Conservation (phyloP, 1,140 invertebrate genomes). For the Oryzaephilus surinamensis region DNA sequence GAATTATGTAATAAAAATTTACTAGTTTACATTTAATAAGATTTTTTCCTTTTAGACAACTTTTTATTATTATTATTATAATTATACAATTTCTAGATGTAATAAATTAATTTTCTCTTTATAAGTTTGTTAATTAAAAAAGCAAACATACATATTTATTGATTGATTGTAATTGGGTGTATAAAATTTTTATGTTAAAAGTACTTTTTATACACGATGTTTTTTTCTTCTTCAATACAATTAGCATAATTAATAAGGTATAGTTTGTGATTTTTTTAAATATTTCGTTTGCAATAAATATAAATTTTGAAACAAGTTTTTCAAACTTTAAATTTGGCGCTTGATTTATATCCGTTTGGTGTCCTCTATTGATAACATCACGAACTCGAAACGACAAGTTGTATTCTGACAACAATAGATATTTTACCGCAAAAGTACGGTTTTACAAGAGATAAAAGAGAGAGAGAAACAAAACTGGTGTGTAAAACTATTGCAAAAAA, state of each 20-base stretch:
- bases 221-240: constrained; percentile 5
- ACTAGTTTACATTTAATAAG: not conserved
- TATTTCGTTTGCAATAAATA: no score
- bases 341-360: constrained; percentile 1
- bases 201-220: constrained; percentile 4
- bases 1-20: constrained; percentile 68
- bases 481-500: no score
- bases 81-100: not conserved
- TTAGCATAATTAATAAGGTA: constrained; percentile 6
- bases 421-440: constrained; percentile 28
- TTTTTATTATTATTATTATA: constrained; percentile 2
- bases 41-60: constrained; percentile 1
- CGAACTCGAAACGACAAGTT: constrained; percentile 1
- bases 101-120: constrained; percentile 6
- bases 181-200: constrained; percentile 4
- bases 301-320: not conserved
- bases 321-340: constrained; percentile 1
- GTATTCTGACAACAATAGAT: constrained; percentile 33
- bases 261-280: constrained; percentile 1
- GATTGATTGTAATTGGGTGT: constrained; percentile 1
- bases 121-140: not conserved
- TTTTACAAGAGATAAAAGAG: no score
- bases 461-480: no score
- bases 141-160: not conserved
- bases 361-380: constrained; percentile 6